Percentiles rank a stretch among this genome's conserved stretches.
Evolutionary conservation across 2,888 invertebrate species (phyloP).

Genomic region (Drosophila austrosaltans): DNA sequence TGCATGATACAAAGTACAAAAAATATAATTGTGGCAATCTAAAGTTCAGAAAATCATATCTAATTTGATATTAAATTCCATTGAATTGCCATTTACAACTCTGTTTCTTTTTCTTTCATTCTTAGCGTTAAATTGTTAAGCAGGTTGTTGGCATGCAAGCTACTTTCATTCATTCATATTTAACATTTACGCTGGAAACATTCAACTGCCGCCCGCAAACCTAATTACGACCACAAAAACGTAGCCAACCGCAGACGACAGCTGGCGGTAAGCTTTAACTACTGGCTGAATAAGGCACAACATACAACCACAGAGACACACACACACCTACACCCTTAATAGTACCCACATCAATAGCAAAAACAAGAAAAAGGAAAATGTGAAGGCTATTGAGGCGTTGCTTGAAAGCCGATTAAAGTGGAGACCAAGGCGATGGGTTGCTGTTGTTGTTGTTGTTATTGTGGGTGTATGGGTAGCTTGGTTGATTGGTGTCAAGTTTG

Average conservation of each 20-base stretch:
- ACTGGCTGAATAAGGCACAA: conserved; percentile 42
- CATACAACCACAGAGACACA: neutral
- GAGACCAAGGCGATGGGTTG: conserved; percentile 6
- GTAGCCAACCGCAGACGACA: conserved; percentile 39
- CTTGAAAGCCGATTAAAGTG: conserved; percentile 61
- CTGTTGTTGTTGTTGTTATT: neutral
- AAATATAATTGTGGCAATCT: too few relatives aligned
- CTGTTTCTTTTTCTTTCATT: conserved; percentile 1
- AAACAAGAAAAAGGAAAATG: conserved; percentile 19
- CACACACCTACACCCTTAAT: conserved; percentile 1
- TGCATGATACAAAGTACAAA: too few relatives aligned
- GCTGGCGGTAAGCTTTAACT: conserved; percentile 42
- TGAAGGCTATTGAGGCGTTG: conserved; percentile 45
- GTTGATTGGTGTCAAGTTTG: conserved; percentile 68
- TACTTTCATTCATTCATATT: conserved; percentile 9
- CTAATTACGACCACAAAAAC: conserved; percentile 59
- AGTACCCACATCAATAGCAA: conserved; percentile 45
- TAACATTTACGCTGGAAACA: conserved; percentile 27
- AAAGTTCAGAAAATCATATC: too few relatives aligned
- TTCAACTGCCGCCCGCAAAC: conserved; percentile 49
- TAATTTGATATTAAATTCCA: neutral
- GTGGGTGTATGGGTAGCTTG: conserved; percentile 19
- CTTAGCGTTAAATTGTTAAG: conserved; percentile 27
- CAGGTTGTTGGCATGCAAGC: conserved; percentile 8
- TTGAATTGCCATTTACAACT: conserved; percentile 2